Evolutionary conservation across 2,797 vertebrate genomes (phyloP).

Genomic region (Atherinosoma microstoma): DNA sequence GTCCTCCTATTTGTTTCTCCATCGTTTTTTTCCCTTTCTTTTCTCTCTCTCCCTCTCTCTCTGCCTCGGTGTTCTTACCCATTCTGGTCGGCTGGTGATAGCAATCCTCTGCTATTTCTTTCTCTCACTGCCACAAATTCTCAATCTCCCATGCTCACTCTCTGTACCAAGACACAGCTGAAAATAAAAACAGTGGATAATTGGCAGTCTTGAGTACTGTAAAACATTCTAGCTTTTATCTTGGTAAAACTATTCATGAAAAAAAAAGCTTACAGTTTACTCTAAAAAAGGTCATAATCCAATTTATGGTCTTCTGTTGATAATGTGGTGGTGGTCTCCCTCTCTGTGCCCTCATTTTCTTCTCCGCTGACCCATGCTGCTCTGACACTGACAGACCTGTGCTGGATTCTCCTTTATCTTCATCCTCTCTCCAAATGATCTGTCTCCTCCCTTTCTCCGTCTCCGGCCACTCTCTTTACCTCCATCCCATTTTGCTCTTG

Average conservation of each 20-base stretch:
- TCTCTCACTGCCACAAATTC: slow-evolving; percentile 42
- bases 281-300: slow-evolving; percentile 1
- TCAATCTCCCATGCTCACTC: slow-evolving; percentile 29
- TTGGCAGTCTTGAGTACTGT: slow-evolving; percentile 3
- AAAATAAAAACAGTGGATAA: slow-evolving; percentile 41
- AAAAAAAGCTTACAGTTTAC: slow-evolving; percentile 1
- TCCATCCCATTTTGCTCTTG: slow-evolving; percentile 52
- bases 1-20: slow-evolving; percentile 50
- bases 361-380: slow-evolving; percentile 31
- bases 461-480: slow-evolving; percentile 19
- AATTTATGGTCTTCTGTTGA: slow-evolving; percentile 6
- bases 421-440: slow-evolving; percentile 38
- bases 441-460: slow-evolving; percentile 20
- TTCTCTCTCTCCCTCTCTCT: background rate
- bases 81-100: slow-evolving; percentile 51
- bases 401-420: slow-evolving; percentile 21
- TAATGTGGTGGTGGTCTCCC: slow-evolving; percentile 1
- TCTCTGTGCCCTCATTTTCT: slow-evolving; percentile 6
- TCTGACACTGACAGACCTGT: slow-evolving; percentile 22
- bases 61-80: slow-evolving; percentile 24
- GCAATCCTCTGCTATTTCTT: slow-evolving; percentile 32
- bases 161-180: background rate
- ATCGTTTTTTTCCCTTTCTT: slow-evolving; percentile 15
- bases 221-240: slow-evolving; percentile 35
- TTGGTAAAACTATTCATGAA: slow-evolving; percentile 17